Conservation (phyloP, 2,797 vertebrate genomes). For the Phyllotis vaccarum region DNA sequence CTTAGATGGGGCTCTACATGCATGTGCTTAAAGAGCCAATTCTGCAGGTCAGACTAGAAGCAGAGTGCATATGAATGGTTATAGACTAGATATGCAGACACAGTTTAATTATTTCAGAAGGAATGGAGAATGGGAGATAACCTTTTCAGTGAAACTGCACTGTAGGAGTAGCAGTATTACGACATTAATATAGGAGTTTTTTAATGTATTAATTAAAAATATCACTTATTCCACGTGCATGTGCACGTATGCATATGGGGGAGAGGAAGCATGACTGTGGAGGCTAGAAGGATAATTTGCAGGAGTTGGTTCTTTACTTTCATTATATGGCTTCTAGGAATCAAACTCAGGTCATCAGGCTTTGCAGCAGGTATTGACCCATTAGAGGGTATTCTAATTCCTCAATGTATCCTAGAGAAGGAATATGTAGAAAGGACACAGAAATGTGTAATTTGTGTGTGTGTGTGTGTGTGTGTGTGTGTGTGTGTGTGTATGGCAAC, state of each 20-base stretch:
- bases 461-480: too few relatives aligned
- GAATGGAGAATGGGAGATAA: neutral
- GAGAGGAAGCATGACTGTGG: neutral
- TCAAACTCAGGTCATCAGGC: neutral
- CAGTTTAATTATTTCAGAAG: neutral
- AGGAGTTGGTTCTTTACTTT: neutral
- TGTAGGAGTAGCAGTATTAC: neutral
- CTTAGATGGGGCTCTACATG: neutral
- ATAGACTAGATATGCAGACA: neutral
- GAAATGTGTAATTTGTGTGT: neutral
- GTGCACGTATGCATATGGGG: too few relatives aligned
- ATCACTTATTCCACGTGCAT: neutral
- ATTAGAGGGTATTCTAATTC: neutral
- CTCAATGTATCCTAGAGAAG: neutral
- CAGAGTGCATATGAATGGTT: too few relatives aligned
- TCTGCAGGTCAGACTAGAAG: neutral
- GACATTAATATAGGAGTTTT: neutral
- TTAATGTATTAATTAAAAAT: neutral
- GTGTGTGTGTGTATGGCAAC: neutral
- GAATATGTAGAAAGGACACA: neutral
- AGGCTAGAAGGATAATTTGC: neutral
- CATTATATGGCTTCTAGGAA: too few relatives aligned
- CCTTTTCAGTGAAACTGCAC: neutral
- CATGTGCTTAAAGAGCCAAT: neutral
- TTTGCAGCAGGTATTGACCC: neutral